Evolutionary conservation across 2,797 vertebrate genomes (phyloP).

Genomic region (Lacerta viridis): DNA sequence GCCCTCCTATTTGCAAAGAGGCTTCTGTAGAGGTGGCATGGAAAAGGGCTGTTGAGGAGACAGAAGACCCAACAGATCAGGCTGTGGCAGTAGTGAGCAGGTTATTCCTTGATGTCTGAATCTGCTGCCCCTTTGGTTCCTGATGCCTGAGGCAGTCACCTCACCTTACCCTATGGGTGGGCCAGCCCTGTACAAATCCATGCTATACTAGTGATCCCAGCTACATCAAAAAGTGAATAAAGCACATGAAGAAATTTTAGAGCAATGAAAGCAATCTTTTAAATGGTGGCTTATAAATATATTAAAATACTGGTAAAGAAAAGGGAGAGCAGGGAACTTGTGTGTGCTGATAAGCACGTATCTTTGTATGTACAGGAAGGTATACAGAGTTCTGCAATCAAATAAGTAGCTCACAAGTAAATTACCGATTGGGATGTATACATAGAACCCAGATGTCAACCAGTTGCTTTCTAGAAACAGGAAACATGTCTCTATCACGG

Average conservation of each 20-base stretch:
- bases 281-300: background rate
- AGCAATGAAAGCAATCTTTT: slow-evolving; percentile 6
- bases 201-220: rapidly evolving
- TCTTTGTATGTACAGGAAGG: background rate
- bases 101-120: too few species aligned
- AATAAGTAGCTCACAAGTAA: slow-evolving; percentile 22
- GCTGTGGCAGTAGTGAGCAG: too few species aligned
- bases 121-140: too few species aligned
- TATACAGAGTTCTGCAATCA: slow-evolving; percentile 17
- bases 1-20: too few species aligned
- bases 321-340: background rate
- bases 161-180: too few species aligned
- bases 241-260: background rate
- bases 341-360: slow-evolving; percentile 16
- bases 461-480: slow-evolving; percentile 42
- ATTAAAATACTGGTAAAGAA: background rate
- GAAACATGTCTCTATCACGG: background rate
- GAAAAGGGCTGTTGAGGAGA: too few species aligned
- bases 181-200: slow-evolving; percentile 18
- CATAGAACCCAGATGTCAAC: slow-evolving; percentile 20
- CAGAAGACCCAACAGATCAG: too few species aligned
- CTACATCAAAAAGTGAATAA: background rate
- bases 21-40: too few species aligned
- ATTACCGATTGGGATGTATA: background rate
- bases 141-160: too few species aligned